Percentiles rank a stretch among this genome's conserved stretches.
phyloP scores from a whole-genome alignment of 2,888 invertebrate species.

The Doris montereyensis region DNA sequence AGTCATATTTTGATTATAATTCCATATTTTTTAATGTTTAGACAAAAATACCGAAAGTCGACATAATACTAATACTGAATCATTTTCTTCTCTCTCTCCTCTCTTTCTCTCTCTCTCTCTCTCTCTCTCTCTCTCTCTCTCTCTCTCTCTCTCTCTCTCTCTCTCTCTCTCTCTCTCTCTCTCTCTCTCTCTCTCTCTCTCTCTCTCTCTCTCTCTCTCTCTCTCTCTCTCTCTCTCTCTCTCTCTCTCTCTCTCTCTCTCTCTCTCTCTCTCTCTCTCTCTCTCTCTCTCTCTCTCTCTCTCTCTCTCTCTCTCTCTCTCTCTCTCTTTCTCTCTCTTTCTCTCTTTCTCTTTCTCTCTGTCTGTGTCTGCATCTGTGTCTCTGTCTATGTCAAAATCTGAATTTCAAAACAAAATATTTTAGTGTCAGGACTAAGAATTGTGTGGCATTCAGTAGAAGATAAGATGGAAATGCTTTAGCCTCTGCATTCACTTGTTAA shows the following conservation, averaged over 20 bases:
- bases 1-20: no score
- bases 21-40: no score
- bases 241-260: neutral
- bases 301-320: neutral
- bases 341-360: conserved; percentile 15
- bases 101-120: neutral
- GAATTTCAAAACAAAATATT: no score
- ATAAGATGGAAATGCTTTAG: no score
- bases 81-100: conserved; percentile 2
- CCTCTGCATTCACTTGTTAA: no score
- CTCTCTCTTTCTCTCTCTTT: conserved; percentile 8
- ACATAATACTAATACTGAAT: no score
- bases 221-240: neutral
- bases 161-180: neutral
- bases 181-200: neutral
- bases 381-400: no score
- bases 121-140: neutral
- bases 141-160: neutral
- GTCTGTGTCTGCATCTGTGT: conserved; percentile 6
- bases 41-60: no score
- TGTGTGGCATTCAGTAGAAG: no score
- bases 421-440: no score
- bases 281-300: neutral
- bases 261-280: neutral
- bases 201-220: neutral